A percentile compares a stretch with the other conserved stretches of the same genome.
Evolutionary conservation across 2,113 vertebrate species (phyloP).

Genomic region (Delphinapterus leucas): DNA sequence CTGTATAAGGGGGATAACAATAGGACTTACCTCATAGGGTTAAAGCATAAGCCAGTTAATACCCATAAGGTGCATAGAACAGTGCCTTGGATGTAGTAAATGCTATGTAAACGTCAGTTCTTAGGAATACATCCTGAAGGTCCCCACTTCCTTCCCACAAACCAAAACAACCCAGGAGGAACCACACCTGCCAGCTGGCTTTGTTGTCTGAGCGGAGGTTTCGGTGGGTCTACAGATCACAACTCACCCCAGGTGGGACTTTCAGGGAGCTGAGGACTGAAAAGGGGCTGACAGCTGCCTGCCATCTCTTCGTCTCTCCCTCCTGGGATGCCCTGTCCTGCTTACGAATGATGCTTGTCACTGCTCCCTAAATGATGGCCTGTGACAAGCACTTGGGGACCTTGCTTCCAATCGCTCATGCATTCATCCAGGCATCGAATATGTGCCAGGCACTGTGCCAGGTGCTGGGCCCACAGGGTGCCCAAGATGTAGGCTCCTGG

Average conservation of each 20-base stretch:
- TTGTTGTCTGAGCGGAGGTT: neutral
- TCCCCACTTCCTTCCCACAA: neutral
- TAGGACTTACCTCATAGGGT: neutral
- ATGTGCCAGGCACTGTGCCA: neutral
- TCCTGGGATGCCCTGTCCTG: neutral
- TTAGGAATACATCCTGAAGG: neutral
- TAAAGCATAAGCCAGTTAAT: neutral
- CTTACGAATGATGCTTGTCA: neutral
- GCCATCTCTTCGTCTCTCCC: neutral
- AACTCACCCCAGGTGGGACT: constrained; percentile 10
- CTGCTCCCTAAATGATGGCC: neutral
- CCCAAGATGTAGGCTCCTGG: neutral
- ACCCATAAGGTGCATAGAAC: neutral
- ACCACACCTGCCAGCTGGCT: neutral
- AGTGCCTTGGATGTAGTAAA: too few relatives aligned
- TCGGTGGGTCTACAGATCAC: neutral
- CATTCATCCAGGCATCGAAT: neutral
- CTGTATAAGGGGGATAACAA: neutral
- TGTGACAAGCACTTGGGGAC: neutral
- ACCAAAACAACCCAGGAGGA: neutral
- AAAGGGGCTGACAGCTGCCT: neutral
- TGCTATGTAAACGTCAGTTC: fast-evolving
- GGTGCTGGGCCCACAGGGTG: neutral
- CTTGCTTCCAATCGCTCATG: neutral
- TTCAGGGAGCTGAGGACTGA: neutral